A percentile compares a stretch with the other conserved stretches of the same genome.
Conservation (phyloP, 2,113 vertebrate species). For the Manacus vitellinus region DNA sequence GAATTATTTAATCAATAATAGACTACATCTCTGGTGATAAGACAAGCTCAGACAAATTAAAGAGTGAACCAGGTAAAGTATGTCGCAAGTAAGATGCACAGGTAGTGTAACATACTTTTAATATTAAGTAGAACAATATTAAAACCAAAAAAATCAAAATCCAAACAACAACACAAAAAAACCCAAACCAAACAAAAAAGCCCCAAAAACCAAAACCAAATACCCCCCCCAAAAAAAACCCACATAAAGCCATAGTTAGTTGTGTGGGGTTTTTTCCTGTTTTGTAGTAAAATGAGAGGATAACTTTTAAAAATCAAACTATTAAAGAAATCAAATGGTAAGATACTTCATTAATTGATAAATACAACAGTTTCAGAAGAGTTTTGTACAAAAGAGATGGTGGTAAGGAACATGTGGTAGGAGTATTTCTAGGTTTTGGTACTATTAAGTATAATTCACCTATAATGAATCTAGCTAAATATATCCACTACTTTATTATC, state of each 20-base stretch:
- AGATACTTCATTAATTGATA: neutral
- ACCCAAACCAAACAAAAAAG: neutral
- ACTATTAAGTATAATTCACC: neutral
- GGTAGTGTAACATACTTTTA: neutral
- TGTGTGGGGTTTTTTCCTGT: neutral
- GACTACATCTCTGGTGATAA: slow-evolving; percentile 51
- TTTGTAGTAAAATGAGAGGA: neutral
- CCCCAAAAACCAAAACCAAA: neutral
- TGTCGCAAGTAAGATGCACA: slow-evolving; percentile 16
- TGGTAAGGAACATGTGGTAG: neutral
- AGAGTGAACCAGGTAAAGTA: slow-evolving; percentile 30
- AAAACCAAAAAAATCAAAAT: neutral
- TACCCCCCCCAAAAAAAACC: neutral
- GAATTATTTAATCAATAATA: slow-evolving; percentile 72
- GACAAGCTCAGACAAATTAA: slow-evolving; percentile 63
- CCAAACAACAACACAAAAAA: no score
- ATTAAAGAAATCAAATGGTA: neutral
- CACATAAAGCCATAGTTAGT: neutral
- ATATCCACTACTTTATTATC: neutral
- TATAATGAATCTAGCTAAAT: neutral
- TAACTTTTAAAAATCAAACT: neutral
- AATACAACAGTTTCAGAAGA: neutral
- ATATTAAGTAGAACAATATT: neutral
- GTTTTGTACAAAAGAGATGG: neutral
- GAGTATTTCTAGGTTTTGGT: neutral